Evolutionary conservation across 1,140 invertebrate species (phyloP), one percentile per base, ranked within the genome.

Genomic region (Aphis craccivora): DNA sequence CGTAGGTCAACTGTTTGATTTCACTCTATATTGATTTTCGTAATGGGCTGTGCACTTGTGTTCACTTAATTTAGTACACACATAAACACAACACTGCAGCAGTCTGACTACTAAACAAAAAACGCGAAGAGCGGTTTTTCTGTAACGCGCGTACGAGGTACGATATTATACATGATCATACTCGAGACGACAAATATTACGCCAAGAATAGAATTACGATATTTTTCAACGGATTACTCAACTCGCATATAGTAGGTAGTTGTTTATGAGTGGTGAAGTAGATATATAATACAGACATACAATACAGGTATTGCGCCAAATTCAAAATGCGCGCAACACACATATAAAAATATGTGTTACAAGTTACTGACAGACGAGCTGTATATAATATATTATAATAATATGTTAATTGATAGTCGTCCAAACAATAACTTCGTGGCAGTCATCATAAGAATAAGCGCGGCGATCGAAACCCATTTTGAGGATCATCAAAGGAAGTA

Each of bases 271-370:
- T 76, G 60, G 30, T 76, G 30, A 14, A n/a, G 30, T n/a, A 76
- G 30, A 76, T 76, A 30, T n/a, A n/a, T 48, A n/a, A n/a, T n/a
- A n/a, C n/a, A n/a, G n/a, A 48, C 45, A 67, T n/a, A n/a, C 6
- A n/a, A 76, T 76, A 76, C 60, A 76, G 60, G 60, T 76, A 76
- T 76, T 76, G 60, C 60, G 60, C 60, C 60, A n/a, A 76, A 76
- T 76, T 76, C 0, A n/a, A n/a, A 76, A 76, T n/a, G n/a, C 14
- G 60, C 30, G 60, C 30, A 67, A n/a, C 18, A 76, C 60, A n/a
- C 11, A 67, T 9, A 67, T 76, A n/a, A 76, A 76, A 67, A 45
- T 45, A 11, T 76, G n/a, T 7, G n/a, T 76, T 76, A 76, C 60
- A n/a, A 76, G 30, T n/a, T 76, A 30, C n/a, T 76, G 30, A n/a